Base-by-base conservation (phyloP, 2,888 invertebrate genomes). In the Carterocephalus palaemon region DNA sequence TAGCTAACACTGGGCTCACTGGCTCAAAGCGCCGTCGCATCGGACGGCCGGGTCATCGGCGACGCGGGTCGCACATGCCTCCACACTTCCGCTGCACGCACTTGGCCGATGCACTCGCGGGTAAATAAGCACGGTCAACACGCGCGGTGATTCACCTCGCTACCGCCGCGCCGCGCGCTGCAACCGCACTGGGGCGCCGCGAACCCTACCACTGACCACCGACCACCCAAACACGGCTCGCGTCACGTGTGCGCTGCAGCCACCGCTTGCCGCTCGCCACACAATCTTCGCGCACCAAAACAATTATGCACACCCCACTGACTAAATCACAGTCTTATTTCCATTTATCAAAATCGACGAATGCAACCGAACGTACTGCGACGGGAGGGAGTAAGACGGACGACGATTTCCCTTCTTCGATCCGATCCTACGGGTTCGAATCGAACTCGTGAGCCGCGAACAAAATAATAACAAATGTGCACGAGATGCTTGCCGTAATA, bases 401-500 rank as follows among this genome's bases (percentile, higher is more conserved):
- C 70, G 67, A 73, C 73, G 73, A 73, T 74, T 74, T 71, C 70
- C 70, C 74, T 70, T 69, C 72, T 73, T 72, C 78, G 70, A 69
- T 70, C 67, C 71, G 68, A 78, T 67, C 69, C 67, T 68, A 70
- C 75, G 70, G 72, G 68, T 71, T 63, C 67, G 87, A 88, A 89
- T 89, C 89, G 89, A 89, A 89, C 88, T 89, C 88, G 82, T 83
- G 83, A 87, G 84, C 89, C 88, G 83, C 87, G 85, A 88, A 86
- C 90, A 90, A 91, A 91, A 91, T 90, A 91, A 91, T 88, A 91
- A 91, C 90, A 91, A 90, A 89, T 89, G 89, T 89, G 89, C 89
- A 88, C 88, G 88, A 83, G 83, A 83, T 84, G 67, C 77, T 83
- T 66, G 72, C 69, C 79, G 75, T 76, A 77, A 64, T 77, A n/a